Evolutionary conservation across 2,113 vertebrate genomes (phyloP).

Genomic region (Callospermophilus lateralis): DNA sequence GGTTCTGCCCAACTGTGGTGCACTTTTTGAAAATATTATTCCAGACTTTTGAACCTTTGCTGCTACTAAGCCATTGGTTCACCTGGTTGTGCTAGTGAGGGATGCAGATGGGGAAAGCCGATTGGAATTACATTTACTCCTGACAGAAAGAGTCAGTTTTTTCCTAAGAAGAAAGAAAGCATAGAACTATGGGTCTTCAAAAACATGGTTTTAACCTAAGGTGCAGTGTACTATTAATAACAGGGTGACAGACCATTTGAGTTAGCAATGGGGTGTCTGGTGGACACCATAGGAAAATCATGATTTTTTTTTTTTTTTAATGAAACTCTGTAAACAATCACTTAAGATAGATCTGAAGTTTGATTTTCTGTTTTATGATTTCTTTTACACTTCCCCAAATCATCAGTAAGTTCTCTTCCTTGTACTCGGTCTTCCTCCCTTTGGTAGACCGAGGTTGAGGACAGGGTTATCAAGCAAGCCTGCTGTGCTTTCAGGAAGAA

Average conservation of each 20-base stretch:
- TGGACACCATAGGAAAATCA: not conserved
- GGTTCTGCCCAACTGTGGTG: not conserved
- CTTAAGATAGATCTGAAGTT: not conserved
- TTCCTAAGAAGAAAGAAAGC: not conserved
- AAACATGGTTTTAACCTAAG: not conserved
- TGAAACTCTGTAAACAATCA: not conserved
- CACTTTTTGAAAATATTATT: not conserved
- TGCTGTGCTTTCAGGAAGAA: not conserved
- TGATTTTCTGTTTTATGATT: not conserved
- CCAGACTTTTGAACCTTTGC: not conserved
- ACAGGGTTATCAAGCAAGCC: not conserved
- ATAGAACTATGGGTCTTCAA: not conserved
- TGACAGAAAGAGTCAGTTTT: not conserved
- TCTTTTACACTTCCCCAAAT: not conserved
- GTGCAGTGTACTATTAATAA: not conserved
- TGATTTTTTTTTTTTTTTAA: not conserved
- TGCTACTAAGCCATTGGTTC: not conserved
- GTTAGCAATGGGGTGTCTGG: not conserved
- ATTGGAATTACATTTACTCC: not conserved
- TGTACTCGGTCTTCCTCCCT: not conserved
- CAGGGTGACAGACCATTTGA: not conserved
- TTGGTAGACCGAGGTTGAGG: not conserved
- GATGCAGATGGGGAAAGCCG: not conserved
- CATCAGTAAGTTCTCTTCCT: not conserved
- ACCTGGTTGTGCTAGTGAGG: not conserved